phyloP scores from a whole-genome alignment of 1,140 invertebrate species.

The Aleiodes sp. region DNA sequence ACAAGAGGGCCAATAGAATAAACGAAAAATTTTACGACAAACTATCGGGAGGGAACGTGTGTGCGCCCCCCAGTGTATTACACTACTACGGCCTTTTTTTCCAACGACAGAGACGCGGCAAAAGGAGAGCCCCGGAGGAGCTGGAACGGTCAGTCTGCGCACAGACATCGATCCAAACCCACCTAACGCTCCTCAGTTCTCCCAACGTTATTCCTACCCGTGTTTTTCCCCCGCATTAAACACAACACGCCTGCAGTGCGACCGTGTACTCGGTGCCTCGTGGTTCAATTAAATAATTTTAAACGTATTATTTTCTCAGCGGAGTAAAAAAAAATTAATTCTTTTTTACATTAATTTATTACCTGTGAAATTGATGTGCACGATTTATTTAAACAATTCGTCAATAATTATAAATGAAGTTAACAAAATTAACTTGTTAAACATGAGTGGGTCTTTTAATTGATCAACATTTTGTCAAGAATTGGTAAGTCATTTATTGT shows the following conservation, averaged over 20 bases:
- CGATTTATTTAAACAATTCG: too few species aligned
- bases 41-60: conserved; percentile 31
- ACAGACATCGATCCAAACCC: conserved; percentile 59
- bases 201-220: conserved; percentile 40
- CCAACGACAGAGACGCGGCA: conserved; percentile 22
- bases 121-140: conserved; percentile 35
- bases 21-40: neutral
- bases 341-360: too few species aligned
- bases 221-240: conserved; percentile 40
- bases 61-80: conserved; percentile 28
- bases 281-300: conserved; percentile 13
- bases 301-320: too few species aligned
- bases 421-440: too few species aligned
- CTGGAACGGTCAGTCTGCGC: conserved; percentile 56
- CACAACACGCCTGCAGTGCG: conserved; percentile 7
- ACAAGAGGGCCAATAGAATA: conserved; percentile 29
- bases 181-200: conserved; percentile 42
- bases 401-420: too few species aligned
- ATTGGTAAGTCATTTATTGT: too few species aligned
- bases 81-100: neutral
- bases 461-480: too few species aligned
- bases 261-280: neutral
- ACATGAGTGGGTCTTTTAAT: too few species aligned
- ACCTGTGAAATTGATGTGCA: too few species aligned
- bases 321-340: too few species aligned